Conservation (phyloP, 2,797 vertebrate genomes). For the Alauda arvensis region DNA sequence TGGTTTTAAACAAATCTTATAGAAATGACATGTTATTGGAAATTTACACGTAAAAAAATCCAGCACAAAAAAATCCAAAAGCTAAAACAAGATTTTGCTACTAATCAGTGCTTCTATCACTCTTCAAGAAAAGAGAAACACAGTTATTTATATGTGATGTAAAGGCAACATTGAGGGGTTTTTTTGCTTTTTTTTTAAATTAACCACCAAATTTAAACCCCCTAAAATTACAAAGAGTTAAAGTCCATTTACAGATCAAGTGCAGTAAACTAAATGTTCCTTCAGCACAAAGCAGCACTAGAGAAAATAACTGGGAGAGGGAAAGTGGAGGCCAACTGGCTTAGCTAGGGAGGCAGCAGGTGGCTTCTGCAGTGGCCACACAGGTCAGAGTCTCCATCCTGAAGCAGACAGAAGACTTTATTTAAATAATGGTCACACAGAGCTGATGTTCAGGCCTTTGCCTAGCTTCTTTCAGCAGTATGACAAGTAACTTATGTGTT, state of each 20-base stretch:
- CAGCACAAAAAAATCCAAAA: constrained; percentile 74
- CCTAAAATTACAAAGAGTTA: constrained; percentile 74
- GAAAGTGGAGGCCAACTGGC: constrained; percentile 52
- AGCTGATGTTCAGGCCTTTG: constrained; percentile 62
- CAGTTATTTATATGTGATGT: constrained; percentile 76
- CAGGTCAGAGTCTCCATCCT: constrained; percentile 60
- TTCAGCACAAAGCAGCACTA: constrained; percentile 77
- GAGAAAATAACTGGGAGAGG: constrained; percentile 62
- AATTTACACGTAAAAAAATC: constrained; percentile 76
- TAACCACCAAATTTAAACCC: constrained; percentile 74
- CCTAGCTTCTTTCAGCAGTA: constrained; percentile 59
- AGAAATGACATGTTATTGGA: constrained; percentile 72
- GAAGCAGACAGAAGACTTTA: constrained; percentile 63
- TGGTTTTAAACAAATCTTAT: constrained; percentile 74
- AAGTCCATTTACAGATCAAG: constrained; percentile 76
- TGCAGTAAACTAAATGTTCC: constrained; percentile 75
- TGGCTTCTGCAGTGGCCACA: constrained; percentile 64
- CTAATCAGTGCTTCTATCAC: constrained; percentile 78
- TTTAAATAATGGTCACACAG: constrained; percentile 61
- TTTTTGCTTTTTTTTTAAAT: constrained; percentile 64
- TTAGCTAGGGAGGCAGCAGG: constrained; percentile 53
- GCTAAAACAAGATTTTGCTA: constrained; percentile 76
- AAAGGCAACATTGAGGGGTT: constrained; percentile 75
- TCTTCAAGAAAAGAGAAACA: constrained; percentile 73
- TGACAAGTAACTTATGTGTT: constrained; percentile 5